Conservation (phyloP, 2,113 vertebrate genomes). For the Petrocephalus microphthalmus region DNA sequence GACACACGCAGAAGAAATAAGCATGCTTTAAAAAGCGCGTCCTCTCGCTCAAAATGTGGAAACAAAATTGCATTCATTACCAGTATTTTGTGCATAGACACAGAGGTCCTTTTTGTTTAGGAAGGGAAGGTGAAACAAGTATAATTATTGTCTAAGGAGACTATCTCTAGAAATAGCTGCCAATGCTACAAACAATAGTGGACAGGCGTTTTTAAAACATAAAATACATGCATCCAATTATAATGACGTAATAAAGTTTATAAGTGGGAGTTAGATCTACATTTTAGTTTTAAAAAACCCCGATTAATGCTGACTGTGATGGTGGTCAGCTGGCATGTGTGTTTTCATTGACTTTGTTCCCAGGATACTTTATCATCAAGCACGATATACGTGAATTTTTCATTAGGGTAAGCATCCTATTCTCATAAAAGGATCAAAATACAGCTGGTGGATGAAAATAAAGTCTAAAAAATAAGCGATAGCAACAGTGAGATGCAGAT, state of each 20-base stretch:
- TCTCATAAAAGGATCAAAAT: slow-evolving; percentile 7
- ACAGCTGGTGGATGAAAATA: slow-evolving; percentile 4
- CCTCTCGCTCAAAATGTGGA: background rate
- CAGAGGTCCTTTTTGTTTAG: background rate
- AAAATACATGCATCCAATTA: background rate
- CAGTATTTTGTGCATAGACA: background rate
- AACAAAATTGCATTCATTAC: background rate
- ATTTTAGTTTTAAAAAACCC: background rate
- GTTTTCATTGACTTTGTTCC: background rate
- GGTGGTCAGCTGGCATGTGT: background rate
- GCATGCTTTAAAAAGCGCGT: background rate
- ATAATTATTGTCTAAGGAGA: background rate
- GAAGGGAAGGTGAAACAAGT: background rate
- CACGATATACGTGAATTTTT: background rate
- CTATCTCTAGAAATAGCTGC: background rate
- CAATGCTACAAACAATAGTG: background rate
- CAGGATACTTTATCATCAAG: background rate
- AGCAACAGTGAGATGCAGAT: slow-evolving; percentile 2
- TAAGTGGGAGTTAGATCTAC: background rate
- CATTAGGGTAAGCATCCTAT: background rate
- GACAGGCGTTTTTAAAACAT: background rate
- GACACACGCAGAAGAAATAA: background rate
- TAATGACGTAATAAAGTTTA: background rate
- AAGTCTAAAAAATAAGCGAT: background rate
- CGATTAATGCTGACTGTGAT: background rate